Evolutionary conservation across 2,113 vertebrate species (phyloP).

Genomic region (Theristicus caerulescens): DNA sequence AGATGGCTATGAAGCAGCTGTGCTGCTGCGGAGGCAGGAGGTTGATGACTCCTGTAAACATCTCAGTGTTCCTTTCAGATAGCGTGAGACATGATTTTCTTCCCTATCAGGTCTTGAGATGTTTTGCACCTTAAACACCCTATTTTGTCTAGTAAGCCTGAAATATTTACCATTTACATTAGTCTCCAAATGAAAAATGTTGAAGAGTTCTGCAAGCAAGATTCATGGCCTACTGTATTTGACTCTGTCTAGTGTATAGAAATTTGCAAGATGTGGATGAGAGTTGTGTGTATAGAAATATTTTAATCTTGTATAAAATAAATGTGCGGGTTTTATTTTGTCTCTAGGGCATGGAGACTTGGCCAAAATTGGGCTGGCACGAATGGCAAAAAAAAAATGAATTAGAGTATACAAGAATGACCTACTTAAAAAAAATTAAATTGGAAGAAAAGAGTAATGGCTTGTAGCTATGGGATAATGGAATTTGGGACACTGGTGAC

Average conservation of each 20-base stretch:
- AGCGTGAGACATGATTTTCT: not conserved
- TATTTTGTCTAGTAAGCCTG: not conserved
- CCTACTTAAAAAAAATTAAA: slow-evolving; percentile 77
- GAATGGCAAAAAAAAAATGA: not conserved
- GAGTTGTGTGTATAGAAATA: not conserved
- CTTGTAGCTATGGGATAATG: slow-evolving; percentile 73
- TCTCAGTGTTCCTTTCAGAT: not conserved
- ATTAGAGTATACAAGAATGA: slow-evolving; percentile 54
- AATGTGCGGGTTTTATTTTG: not conserved
- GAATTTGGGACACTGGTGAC: slow-evolving; percentile 69
- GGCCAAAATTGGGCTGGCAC: slow-evolving; percentile 46
- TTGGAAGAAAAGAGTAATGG: slow-evolving; percentile 72
- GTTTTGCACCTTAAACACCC: not conserved
- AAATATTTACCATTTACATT: not conserved
- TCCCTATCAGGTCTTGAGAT: not conserved
- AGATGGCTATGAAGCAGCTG: not conserved
- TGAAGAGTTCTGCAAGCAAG: not conserved
- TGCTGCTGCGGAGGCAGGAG: not conserved
- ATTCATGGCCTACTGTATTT: not conserved
- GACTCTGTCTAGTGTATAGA: not conserved
- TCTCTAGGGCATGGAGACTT: not conserved
- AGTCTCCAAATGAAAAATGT: not conserved
- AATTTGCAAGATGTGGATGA: not conserved
- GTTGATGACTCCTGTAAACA: not conserved
- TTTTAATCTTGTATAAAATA: slow-evolving; percentile 4